phyloP scores from a whole-genome alignment of 2,888 invertebrate species.

The Microchrysa polita region DNA sequence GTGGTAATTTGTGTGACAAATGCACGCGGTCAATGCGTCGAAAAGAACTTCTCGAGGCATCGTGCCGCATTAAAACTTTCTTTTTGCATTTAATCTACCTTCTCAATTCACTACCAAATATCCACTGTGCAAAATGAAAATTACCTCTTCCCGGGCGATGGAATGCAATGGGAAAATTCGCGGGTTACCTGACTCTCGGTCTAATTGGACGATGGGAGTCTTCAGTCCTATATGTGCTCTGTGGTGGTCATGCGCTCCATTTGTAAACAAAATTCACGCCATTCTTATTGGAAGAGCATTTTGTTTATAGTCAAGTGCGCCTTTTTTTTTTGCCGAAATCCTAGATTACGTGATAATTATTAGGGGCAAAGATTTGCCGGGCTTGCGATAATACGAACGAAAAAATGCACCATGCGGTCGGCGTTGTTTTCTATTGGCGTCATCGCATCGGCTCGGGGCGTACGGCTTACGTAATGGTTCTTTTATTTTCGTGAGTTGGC shows the following conservation, averaged over 20 bases:
- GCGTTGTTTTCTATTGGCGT: not conserved
- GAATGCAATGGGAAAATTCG: conserved; percentile 33
- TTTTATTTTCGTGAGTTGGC: no score
- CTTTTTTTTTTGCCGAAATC: conserved; percentile 11
- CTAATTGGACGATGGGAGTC: conserved; percentile 19
- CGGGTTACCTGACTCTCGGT: not conserved
- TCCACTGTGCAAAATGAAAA: no score
- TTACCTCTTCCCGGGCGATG: not conserved
- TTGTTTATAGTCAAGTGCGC: conserved; percentile 28
- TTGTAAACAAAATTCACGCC: conserved; percentile 25
- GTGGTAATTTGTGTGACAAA: no score
- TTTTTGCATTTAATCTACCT: no score
- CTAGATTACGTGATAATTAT: not conserved
- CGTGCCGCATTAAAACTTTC: no score
- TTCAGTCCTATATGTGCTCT: no score
- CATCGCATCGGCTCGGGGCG: not conserved
- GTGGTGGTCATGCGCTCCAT: conserved; percentile 35
- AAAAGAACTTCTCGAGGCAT: no score
- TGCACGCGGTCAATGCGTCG: no score
- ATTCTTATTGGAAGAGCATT: conserved; percentile 14
- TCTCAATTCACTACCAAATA: no score
- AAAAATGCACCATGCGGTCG: conserved; percentile 24
- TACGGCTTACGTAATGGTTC: conserved; percentile 20
- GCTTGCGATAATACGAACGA: not conserved
- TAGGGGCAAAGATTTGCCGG: not conserved